Conservation (phyloP, 2,888 invertebrate species). For the Microplitis manilae region DNA sequence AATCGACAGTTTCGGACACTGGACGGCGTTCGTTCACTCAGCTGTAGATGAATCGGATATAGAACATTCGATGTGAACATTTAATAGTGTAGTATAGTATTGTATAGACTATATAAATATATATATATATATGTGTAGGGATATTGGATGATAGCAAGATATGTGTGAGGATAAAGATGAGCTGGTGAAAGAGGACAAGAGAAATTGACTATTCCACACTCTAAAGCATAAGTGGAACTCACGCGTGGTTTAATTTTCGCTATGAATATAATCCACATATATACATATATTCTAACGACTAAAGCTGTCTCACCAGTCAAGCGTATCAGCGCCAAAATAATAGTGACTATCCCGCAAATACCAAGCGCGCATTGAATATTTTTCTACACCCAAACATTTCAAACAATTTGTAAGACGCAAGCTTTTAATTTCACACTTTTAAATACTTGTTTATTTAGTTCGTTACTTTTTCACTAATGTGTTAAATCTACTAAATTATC, state of each 20-base stretch:
- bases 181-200: background rate
- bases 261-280: conserved; percentile 9
- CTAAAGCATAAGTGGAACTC: conserved; percentile 33
- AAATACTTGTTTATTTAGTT: too few species aligned
- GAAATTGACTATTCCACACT: conserved; percentile 9
- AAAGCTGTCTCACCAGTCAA: conserved; percentile 8
- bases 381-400: too few species aligned
- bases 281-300: conserved; percentile 22
- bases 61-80: conserved; percentile 10
- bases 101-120: conserved; percentile 12
- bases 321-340: conserved; percentile 24
- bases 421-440: too few species aligned
- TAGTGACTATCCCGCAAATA: background rate
- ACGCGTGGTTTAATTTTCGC: conserved; percentile 29
- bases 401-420: too few species aligned
- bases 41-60: conserved; percentile 30
- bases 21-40: conserved; percentile 21
- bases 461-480: too few species aligned
- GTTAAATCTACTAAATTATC: too few species aligned
- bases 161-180: conserved; percentile 6
- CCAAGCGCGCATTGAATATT: background rate
- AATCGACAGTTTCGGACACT: conserved; percentile 37
- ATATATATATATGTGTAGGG: background rate
- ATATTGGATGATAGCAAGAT: background rate
- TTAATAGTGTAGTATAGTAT: conserved; percentile 5